Evolutionary conservation across 2,113 vertebrate genomes (phyloP).

Genomic region (Entelurus aequoreus): DNA sequence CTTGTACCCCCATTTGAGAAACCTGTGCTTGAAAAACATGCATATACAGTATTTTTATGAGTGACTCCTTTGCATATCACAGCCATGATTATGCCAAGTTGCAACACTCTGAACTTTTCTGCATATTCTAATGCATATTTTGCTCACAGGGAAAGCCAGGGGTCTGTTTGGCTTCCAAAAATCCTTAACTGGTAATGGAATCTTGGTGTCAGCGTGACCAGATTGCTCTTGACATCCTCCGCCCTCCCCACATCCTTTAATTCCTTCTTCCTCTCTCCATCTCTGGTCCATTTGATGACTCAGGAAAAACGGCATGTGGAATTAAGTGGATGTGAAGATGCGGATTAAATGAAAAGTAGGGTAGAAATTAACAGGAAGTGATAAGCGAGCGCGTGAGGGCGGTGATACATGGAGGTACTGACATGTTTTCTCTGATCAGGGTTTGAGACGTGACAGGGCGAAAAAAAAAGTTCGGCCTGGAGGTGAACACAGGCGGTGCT

Average conservation of each 20-base stretch:
- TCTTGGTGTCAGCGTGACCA: conserved; percentile 42
- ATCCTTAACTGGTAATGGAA: conserved; percentile 32
- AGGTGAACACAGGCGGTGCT: conserved; percentile 28
- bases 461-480: conserved; percentile 15
- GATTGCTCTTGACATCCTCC: conserved; percentile 28
- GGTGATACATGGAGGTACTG: conserved; percentile 34
- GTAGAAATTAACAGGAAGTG: conserved; percentile 37
- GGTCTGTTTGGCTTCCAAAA: conserved; percentile 46
- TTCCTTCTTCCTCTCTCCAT: conserved; percentile 7
- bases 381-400: conserved; percentile 19
- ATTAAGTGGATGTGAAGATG: conserved; percentile 48
- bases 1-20: too few relatives aligned
- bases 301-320: conserved; percentile 45
- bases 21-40: too few relatives aligned
- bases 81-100: not conserved
- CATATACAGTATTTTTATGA: too few relatives aligned
- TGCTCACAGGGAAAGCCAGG: conserved; percentile 27
- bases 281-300: conserved; percentile 37
- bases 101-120: conserved; percentile 1
- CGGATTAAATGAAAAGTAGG: conserved; percentile 42
- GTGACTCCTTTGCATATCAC: too few relatives aligned
- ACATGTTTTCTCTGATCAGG: conserved; percentile 53
- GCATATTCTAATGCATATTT: conserved; percentile 32
- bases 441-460: conserved; percentile 31
- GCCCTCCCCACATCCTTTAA: conserved; percentile 6